Evolutionary conservation across 2,888 invertebrate genomes (phyloP), one percentile per base, ranked within the genome.

Genomic region (Cephus pygmeus): DNA sequence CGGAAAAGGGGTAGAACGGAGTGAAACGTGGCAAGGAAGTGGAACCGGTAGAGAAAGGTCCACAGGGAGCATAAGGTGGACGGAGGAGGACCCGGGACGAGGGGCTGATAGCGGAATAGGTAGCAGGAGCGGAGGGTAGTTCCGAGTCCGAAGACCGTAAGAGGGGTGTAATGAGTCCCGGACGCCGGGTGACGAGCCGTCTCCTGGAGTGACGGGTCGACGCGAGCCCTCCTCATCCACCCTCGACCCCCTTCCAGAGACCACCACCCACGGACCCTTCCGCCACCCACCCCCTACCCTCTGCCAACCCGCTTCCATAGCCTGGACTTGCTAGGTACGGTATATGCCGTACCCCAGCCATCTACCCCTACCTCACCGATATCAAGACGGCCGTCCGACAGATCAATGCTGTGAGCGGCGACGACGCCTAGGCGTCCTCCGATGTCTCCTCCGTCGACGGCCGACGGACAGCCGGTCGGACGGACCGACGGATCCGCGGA

Each of bases 401-500:
- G 91, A 91, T 91, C 91, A 91, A 91, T 91, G 91, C 90, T 85
- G 90, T 87, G 87, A 89, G 82, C 88, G 84, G 87, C 87, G 90
- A 88, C 89, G 89, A 90, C 88, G 89, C 88, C 89, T 88, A 85
- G 87, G 87, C 89, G 87, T 87, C 88, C 89, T 81, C 86, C 87
- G 87, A 84, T 86, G 87, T 87, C 85, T 85, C 80, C 84, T 84
- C 83, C 85, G 85, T 88, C 87, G 83, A 69, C 35, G 73, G 68
- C 76, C 76, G 68, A 71, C 69, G 75, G 56, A 56, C 56, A 56
- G 56, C 56, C 23, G 23, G 56, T 9, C 56, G 9, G 56, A 40
- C 15, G 40, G 6, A 23, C 6, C 23, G 40, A 56, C 56, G 56
- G 56, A 56, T 56, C 56, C 56, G 56, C 56, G 56, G 23, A 56